Percentiles rank a stretch among this genome's conserved stretches.
phyloP scores from a whole-genome alignment of 23 tunicate species.

The Aplidium turbinatum region DNA sequence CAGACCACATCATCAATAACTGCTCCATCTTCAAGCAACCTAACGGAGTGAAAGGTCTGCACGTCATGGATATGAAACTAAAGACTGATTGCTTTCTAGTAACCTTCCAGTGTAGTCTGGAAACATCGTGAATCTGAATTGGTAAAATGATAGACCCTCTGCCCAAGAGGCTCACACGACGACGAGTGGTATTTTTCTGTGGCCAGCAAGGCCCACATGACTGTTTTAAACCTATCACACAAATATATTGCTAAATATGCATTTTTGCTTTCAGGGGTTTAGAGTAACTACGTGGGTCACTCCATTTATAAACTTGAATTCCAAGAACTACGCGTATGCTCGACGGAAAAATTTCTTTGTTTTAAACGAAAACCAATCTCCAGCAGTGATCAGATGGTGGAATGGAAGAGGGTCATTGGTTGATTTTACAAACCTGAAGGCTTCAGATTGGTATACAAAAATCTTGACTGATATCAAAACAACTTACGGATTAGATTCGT shows the following conservation, averaged over 20 bases:
- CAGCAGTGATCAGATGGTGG: conserved; percentile 81
- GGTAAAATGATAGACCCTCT: too few relatives aligned
- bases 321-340: conserved; percentile 38
- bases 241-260: background rate
- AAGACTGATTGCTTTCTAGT: too few relatives aligned
- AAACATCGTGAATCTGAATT: too few relatives aligned
- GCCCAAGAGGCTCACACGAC: too few relatives aligned
- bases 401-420: conserved; percentile 67
- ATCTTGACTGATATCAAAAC: conserved; percentile 31
- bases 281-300: conserved; percentile 88
- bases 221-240: too few relatives aligned
- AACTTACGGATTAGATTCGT: conserved; percentile 44
- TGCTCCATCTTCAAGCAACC: too few relatives aligned
- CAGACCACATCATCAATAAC: too few relatives aligned
- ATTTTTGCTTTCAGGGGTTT: conserved; percentile 47
- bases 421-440: conserved; percentile 60
- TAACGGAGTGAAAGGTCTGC: too few relatives aligned
- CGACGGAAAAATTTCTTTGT: conserved; percentile 36
- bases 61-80: too few relatives aligned
- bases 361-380: conserved; percentile 14
- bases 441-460: conserved; percentile 45
- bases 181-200: too few relatives aligned
- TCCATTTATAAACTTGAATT: conserved; percentile 67
- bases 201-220: too few relatives aligned
- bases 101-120: too few relatives aligned